Conservation (phyloP, 2,113 vertebrate species). For the Cairina moschata region DNA sequence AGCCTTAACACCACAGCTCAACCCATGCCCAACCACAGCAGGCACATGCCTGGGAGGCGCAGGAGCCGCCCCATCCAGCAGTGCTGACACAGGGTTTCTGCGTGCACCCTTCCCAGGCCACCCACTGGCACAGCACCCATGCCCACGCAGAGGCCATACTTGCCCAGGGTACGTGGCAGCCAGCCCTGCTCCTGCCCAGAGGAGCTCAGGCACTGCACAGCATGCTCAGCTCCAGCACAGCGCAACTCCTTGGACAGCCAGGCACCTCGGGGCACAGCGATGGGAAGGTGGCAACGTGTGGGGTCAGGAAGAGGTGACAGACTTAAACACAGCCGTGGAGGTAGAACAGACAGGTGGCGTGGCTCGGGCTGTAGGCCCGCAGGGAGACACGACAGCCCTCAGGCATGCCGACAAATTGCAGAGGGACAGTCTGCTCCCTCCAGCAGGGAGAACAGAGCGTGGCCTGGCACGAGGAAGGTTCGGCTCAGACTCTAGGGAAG, state of each 20-base stretch:
- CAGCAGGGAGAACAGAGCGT: background rate
- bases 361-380: too few relatives aligned
- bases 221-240: too few relatives aligned
- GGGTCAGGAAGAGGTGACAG: rapidly evolving
- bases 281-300: background rate
- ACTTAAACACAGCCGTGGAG: background rate
- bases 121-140: rapidly evolving
- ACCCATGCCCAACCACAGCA: background rate
- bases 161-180: too few relatives aligned
- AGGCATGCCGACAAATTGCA: rapidly evolving
- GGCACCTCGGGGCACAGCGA: rapidly evolving
- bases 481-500: background rate
- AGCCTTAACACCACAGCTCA: rapidly evolving
- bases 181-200: too few relatives aligned
- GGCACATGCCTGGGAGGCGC: background rate
- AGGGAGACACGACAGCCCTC: rapidly evolving
- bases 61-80: rapidly evolving
- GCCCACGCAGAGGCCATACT: rapidly evolving
- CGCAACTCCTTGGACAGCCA: background rate
- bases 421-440: background rate
- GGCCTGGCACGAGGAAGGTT: background rate
- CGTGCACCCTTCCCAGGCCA: too few relatives aligned
- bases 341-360: rapidly evolving
- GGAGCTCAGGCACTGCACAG: too few relatives aligned
- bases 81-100: rapidly evolving